phyloP scores from a whole-genome alignment of 1,140 invertebrate species.

The Drosophila obscura region DNA sequence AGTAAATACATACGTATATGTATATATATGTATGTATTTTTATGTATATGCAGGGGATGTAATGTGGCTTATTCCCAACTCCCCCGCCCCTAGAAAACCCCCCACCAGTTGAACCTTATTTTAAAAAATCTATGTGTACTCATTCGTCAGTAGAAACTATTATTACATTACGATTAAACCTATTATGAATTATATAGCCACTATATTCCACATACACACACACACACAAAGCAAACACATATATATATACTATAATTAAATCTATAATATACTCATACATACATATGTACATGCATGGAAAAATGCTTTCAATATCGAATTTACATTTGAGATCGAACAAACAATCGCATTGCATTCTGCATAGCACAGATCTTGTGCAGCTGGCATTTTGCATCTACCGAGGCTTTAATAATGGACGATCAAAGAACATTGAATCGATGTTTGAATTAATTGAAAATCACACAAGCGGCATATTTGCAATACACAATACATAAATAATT shows the following conservation, averaged over 20 bases:
- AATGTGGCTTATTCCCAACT: too few species aligned
- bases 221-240: neutral
- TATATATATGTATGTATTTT: neutral
- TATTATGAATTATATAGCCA: too few species aligned
- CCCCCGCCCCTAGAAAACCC: too few species aligned
- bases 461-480: conserved; percentile 23
- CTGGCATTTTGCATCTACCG: conserved; percentile 20
- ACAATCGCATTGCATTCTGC: conserved; percentile 2
- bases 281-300: neutral
- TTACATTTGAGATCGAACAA: conserved; percentile 50
- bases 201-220: too few species aligned
- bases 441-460: conserved; percentile 15
- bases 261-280: conserved; percentile 3
- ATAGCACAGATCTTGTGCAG: conserved; percentile 12
- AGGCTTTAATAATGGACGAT: conserved; percentile 53
- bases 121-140: too few species aligned
- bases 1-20: conserved; percentile 1
- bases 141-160: too few species aligned
- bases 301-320: conserved; percentile 54
- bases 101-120: too few species aligned
- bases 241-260: neutral
- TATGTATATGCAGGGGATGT: too few species aligned
- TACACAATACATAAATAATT: conserved; percentile 20
- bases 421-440: conserved; percentile 26
- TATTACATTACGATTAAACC: too few species aligned